A percentile compares a stretch with the other conserved stretches of the same genome.
Evolutionary conservation across 2,888 invertebrate species (phyloP).

Genomic region (Steinernema hermaphroditum): DNA sequence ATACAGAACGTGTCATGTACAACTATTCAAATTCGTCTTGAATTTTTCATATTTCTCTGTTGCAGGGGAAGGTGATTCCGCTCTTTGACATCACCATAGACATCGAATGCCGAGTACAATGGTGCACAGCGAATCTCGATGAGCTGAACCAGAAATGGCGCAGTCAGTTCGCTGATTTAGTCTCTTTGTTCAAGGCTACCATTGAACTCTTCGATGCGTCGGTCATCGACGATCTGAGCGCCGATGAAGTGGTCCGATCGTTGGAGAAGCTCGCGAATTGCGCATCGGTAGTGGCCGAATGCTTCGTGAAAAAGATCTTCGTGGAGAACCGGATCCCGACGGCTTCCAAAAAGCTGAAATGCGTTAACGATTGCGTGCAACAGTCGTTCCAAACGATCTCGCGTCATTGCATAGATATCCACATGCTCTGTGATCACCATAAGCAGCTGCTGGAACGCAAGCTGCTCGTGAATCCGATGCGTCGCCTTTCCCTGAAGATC

Average conservation of each 20-base stretch:
- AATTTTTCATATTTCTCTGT: too few species aligned
- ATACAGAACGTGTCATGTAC: too few species aligned
- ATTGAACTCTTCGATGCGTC: constrained; percentile 19
- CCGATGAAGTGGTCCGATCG: neutral
- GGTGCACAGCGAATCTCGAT: constrained; percentile 42
- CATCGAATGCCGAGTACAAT: constrained; percentile 40
- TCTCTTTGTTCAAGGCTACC: constrained; percentile 17
- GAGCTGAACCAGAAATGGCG: constrained; percentile 33
- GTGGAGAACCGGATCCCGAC: constrained; percentile 66
- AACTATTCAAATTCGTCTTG: neutral
- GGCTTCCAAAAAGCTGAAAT: constrained; percentile 68
- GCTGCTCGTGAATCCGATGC: neutral
- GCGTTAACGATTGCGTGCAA: constrained; percentile 69
- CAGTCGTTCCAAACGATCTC: constrained; percentile 33
- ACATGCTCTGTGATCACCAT: constrained; percentile 9
- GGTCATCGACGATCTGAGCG: neutral
- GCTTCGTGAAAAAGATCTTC: constrained; percentile 34
- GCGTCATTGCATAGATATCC: neutral
- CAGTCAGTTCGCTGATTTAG: constrained; percentile 31
- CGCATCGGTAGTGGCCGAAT: neutral
- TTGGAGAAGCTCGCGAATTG: neutral
- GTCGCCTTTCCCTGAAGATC: neutral
- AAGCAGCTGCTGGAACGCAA: neutral
- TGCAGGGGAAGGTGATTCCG: constrained; percentile 33
- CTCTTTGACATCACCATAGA: constrained; percentile 30